Evolutionary conservation across 2,113 vertebrate species (phyloP).

Genomic region (Sturnus vulgaris): DNA sequence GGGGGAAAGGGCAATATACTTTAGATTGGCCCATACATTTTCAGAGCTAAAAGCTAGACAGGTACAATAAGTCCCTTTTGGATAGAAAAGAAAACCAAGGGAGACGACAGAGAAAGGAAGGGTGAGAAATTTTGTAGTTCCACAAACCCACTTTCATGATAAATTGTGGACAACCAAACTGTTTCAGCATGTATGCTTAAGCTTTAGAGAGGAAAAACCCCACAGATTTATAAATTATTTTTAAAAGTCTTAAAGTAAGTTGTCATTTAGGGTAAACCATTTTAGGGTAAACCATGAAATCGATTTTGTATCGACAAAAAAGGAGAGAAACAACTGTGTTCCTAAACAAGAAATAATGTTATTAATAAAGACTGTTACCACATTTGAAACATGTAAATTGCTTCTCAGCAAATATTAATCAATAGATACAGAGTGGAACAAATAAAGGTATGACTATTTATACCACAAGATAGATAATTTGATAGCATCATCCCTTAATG

Average conservation of each 20-base stretch:
- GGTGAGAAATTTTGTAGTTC: not conserved
- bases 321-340: not conserved
- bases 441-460: not conserved
- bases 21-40: conserved; percentile 21
- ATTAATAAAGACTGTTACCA: not conserved
- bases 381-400: not conserved
- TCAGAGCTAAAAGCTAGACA: conserved; percentile 11
- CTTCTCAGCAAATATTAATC: not conserved
- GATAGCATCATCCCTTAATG: not conserved
- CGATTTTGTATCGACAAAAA: not conserved
- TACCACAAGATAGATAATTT: not conserved
- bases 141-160: not conserved
- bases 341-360: not conserved
- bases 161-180: not conserved
- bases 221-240: not conserved
- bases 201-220: not conserved
- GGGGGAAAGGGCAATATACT: conserved; percentile 9
- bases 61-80: not conserved
- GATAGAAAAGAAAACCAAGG: not conserved
- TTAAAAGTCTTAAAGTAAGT: not conserved
- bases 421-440: not conserved
- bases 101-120: not conserved
- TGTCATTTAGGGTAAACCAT: not conserved
- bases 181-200: not conserved
- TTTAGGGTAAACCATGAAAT: not conserved